A percentile compares a stretch with the other conserved stretches of the same genome.
Conservation (phyloP, 2,797 vertebrate species). For the Microctenopoma steveboyesi region DNA sequence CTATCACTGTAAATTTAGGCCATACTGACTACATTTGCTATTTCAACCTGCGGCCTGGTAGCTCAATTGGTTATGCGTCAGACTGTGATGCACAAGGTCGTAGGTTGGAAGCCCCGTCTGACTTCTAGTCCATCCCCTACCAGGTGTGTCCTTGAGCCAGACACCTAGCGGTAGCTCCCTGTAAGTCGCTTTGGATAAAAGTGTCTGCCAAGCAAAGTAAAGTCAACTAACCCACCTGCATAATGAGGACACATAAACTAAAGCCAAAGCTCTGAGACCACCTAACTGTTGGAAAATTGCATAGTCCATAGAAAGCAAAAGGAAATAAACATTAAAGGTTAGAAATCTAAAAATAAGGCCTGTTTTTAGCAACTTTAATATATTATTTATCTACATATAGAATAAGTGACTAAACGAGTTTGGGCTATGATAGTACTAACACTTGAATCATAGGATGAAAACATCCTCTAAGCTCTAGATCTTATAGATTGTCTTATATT, state of each 20-base stretch:
- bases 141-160: no score
- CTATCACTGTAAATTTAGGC: slow-evolving; percentile 11
- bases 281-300: not conserved
- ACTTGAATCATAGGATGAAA: slow-evolving; percentile 55
- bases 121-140: no score
- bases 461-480: slow-evolving; percentile 50
- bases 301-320: not conserved
- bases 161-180: no score
- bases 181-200: no score
- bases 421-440: slow-evolving; percentile 34
- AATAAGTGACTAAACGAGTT: slow-evolving; percentile 23
- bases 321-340: not conserved
- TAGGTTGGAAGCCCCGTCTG: no score
- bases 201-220: no score
- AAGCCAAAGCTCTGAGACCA: slow-evolving; percentile 33
- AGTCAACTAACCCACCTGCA: not conserved
- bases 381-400: not conserved
- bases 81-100: no score
- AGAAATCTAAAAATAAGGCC: not conserved
- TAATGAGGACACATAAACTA: slow-evolving; percentile 40
- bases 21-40: slow-evolving; percentile 3
- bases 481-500: slow-evolving; percentile 48
- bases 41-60: not conserved
- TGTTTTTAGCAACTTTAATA: no score
- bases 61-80: no score